Conservation (phyloP, 2,113 vertebrate species). For the Uria aalge region DNA sequence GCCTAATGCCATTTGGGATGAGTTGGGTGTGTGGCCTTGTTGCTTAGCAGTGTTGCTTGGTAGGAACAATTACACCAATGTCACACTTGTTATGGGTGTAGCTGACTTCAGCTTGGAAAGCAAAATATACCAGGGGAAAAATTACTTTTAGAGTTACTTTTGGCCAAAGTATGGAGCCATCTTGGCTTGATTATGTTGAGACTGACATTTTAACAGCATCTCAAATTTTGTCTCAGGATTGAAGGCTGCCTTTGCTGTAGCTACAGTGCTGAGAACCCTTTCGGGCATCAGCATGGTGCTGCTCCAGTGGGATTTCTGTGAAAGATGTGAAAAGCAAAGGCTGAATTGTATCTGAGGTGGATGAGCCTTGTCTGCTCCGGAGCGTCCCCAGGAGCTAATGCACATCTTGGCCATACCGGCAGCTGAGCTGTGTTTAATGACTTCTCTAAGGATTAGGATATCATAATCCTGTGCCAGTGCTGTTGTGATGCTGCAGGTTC, state of each 20-base stretch:
- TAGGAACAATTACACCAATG: not conserved
- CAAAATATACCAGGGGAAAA: not conserved
- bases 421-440: not conserved
- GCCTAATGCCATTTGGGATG: not conserved
- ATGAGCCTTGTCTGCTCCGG: not conserved
- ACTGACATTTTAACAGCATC: not conserved
- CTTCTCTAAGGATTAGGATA: slow-evolving; percentile 12
- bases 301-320: not conserved
- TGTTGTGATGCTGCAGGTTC: not conserved
- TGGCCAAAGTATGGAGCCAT: not conserved
- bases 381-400: not conserved
- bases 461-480: not conserved
- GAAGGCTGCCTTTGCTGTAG: not conserved
- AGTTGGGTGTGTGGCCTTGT: not conserved
- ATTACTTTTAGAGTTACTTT: not conserved
- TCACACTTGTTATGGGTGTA: rapidly evolving
- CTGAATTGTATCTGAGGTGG: not conserved
- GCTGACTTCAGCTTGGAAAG: not conserved
- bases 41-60: not conserved
- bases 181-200: not conserved
- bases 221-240: not conserved
- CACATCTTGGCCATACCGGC: rapidly evolving
- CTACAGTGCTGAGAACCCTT: not conserved
- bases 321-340: not conserved
- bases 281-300: rapidly evolving